Percentiles rank a stretch among this genome's conserved stretches.
phyloP scores from a whole-genome alignment of 2,113 vertebrate genomes.

The Rhagologus leucostigma region DNA sequence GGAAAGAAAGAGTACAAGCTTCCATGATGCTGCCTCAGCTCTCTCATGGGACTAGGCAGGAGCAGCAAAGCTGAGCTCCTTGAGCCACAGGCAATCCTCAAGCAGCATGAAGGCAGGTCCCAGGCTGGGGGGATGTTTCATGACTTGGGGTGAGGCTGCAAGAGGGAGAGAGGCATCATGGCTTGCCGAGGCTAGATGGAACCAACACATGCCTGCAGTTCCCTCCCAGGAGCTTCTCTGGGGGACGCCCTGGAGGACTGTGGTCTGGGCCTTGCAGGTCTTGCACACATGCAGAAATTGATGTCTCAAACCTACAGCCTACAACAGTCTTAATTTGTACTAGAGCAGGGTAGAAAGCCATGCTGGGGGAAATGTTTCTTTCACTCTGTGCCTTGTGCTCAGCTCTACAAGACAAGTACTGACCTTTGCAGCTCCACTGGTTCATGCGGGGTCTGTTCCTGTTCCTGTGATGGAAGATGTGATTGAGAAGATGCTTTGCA shows the following conservation, averaged over 20 bases:
- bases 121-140: background rate
- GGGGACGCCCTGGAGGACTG: rapidly evolving
- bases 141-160: rapidly evolving
- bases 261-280: background rate
- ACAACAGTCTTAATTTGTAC: background rate
- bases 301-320: background rate
- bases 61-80: background rate
- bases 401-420: background rate
- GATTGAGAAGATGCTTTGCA: background rate
- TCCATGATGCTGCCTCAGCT: background rate
- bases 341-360: rapidly evolving
- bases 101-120: rapidly evolving
- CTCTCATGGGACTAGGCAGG: background rate
- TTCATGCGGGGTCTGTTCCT: background rate
- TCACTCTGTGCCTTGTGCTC: background rate
- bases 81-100: rapidly evolving
- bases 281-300: background rate
- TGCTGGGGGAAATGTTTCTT: background rate
- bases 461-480: background rate
- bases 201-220: rapidly evolving
- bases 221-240: background rate
- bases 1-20: background rate
- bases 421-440: background rate
- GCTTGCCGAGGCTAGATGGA: background rate
- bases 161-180: background rate